Evolutionary conservation across 2,113 vertebrate species (phyloP).

Genomic region (Salvator merianae): DNA sequence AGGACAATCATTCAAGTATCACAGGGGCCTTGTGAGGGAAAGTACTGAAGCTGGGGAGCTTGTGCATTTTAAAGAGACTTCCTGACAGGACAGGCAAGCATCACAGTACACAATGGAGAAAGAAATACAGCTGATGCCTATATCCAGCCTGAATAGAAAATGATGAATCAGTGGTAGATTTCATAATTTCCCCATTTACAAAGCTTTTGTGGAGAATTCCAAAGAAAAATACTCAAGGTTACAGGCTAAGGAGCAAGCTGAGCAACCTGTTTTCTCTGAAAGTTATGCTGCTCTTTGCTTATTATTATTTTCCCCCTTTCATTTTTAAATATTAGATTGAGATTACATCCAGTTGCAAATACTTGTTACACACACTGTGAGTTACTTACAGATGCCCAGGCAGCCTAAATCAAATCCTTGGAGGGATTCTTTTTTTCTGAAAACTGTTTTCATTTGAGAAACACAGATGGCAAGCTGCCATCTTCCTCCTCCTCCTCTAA

Average conservation of each 20-base stretch:
- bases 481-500: conserved; percentile 22
- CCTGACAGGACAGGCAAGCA: no score
- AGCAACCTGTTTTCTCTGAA: conserved; percentile 34
- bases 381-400: conserved; percentile 22
- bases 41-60: no score
- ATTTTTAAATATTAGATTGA: conserved; percentile 38
- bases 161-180: not conserved
- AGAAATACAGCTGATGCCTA: no score
- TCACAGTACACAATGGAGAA: not conserved
- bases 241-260: not conserved
- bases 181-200: conserved; percentile 25
- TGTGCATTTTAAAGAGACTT: no score
- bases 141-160: not conserved
- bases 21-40: no score
- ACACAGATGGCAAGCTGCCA: conserved; percentile 32
- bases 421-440: conserved; percentile 44
- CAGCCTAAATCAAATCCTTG: conserved; percentile 43
- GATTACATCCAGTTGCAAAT: conserved; percentile 56
- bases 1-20: no score
- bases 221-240: conserved; percentile 2
- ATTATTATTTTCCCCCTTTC: conserved; percentile 8
- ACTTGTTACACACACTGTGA: conserved; percentile 42
- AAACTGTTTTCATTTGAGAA: conserved; percentile 42
- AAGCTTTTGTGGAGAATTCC: conserved; percentile 12
- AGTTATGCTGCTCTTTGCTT: conserved; percentile 20